Percentiles rank a stretch among this genome's conserved stretches.
Evolutionary conservation across 30 jellyfish, hydroid and myxozoan species (phyloP).

Genomic region (Turritopsis dohrnii): DNA sequence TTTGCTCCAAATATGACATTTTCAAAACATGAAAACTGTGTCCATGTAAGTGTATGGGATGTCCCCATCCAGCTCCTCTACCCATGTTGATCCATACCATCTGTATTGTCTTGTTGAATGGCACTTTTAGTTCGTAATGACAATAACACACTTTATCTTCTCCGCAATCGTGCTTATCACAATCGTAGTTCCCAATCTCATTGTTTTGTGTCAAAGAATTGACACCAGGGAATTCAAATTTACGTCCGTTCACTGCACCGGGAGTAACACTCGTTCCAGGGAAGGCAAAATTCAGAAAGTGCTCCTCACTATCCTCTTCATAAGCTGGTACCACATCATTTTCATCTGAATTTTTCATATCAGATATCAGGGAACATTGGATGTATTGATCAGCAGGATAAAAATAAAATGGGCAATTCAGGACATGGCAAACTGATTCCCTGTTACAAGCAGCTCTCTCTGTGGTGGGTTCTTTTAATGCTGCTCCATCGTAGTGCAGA

Average conservation of each 20-base stretch:
- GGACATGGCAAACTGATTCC: slow-evolving; percentile 41
- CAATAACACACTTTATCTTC: slow-evolving; percentile 78
- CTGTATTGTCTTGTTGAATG: slow-evolving; percentile 72
- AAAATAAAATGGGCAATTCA: slow-evolving; percentile 75
- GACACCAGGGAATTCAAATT: slow-evolving; percentile 76
- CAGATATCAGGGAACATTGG: slow-evolving; percentile 56
- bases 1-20: slow-evolving; percentile 72
- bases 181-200: slow-evolving; percentile 68
- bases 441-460: slow-evolving; percentile 41
- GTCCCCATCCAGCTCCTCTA: slow-evolving; percentile 85
- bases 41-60: slow-evolving; percentile 86
- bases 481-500: slow-evolving; percentile 77
- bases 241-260: slow-evolving; percentile 88
- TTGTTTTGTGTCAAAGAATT: slow-evolving; percentile 71
- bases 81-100: slow-evolving; percentile 83
- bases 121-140: slow-evolving; percentile 59
- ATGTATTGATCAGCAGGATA: slow-evolving; percentile 52
- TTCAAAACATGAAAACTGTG: slow-evolving; percentile 78
- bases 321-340: slow-evolving; percentile 53
- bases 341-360: slow-evolving; percentile 36
- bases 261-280: slow-evolving; percentile 84
- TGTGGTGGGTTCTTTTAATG: slow-evolving; percentile 48
- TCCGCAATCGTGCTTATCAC: slow-evolving; percentile 77
- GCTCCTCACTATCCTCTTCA: slow-evolving; percentile 63
- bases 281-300: slow-evolving; percentile 68